Evolutionary conservation across 2,797 vertebrate genomes (phyloP).

Genomic region (Botia kubotai): DNA sequence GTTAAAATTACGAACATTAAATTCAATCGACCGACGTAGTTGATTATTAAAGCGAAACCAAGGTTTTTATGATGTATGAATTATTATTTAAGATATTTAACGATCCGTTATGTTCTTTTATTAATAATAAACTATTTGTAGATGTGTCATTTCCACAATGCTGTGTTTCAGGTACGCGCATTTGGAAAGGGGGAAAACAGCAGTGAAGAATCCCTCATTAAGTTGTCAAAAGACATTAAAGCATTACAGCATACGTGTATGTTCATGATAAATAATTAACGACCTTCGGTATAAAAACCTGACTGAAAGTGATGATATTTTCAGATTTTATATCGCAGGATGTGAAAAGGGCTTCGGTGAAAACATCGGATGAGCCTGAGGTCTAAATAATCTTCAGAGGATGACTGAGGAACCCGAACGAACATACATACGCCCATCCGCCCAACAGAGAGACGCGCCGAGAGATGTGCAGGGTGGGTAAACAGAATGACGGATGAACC

Average conservation of each 20-base stretch:
- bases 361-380: constrained; percentile 4
- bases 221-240: no score
- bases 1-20: no score
- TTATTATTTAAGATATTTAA: neutral
- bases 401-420: constrained; percentile 2
- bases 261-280: neutral
- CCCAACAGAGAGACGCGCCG: neutral
- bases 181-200: neutral
- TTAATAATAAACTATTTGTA: neutral
- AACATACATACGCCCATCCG: neutral
- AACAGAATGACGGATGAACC: neutral
- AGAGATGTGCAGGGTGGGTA: neutral
- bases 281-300: neutral
- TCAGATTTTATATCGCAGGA: constrained; percentile 8
- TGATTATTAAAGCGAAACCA: neutral
- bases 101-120: neutral
- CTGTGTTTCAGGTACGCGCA: neutral
- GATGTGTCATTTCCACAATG: no score
- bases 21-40: neutral
- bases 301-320: neutral
- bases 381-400: constrained; percentile 15
- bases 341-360: neutral
- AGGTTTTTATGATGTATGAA: neutral
- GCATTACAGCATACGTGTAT: no score
- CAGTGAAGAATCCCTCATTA: constrained; percentile 1